Evolutionary conservation across 2,888 invertebrate species (phyloP), one percentile per base, ranked within the genome.

Genomic region (Camptogramma bilineatum): DNA sequence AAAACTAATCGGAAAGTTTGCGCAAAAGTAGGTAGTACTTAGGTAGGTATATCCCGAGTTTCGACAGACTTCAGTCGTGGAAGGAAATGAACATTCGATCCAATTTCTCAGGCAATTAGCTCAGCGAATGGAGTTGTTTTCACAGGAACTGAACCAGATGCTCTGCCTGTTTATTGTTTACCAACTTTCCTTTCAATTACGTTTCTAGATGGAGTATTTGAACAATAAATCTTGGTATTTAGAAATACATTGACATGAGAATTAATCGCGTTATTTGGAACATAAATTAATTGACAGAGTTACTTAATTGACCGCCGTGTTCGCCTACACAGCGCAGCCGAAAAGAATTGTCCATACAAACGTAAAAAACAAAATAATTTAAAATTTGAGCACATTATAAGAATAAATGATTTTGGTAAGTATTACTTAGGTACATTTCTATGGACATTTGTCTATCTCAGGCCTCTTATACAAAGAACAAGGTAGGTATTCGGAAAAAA

Each of bases 41-140:
- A n/a, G n/a, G n/a, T n/a, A n/a, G 18, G 10, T 21, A 46, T 28
- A 39, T 53, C 28, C 48, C 42, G 19, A 62, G 62, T 62, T 58
- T 52, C 54, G 51, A 56, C 28, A 51, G 53, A 44, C 44, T 42
- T 44, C 62, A 54, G 44, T 55, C 19, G 57, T 18, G 39, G 56
- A 63, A 67, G 58, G 63, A 68, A 72, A 70, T 66, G 56, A 68
- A 65, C 63, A 56, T 56, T 61, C 58, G 64, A 74, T 69, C 71
- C 72, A 76, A 78, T 79, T 74, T 73, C 64, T 63, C 67, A 71
- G 63, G 67, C 73, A 73, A 74, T 75, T 78, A 73, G 61, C 50
- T 71, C 9, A 17, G 48, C 64, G 69, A 69, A 73, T 76, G 62
- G 72, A 70, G 73, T 73, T 72, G 65, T 71, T 69, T 62, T 58